Evolutionary conservation across 2,888 invertebrate species (phyloP), one percentile per base, ranked within the genome.

Genomic region (Antheraea yamamai): DNA sequence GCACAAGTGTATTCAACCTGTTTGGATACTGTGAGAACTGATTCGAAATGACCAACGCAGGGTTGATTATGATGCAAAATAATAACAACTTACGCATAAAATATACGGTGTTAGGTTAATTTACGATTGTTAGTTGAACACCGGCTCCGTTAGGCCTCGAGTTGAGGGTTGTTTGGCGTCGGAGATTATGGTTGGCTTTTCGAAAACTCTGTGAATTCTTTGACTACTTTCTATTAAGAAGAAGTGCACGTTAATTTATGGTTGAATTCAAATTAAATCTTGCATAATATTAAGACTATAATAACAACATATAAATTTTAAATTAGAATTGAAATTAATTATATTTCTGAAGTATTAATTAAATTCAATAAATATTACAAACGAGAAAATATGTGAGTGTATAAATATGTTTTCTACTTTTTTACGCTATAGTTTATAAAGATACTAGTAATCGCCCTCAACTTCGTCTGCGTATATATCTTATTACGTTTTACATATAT

Each of bases 1-100:
- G 89, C 92, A 47, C 47, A 92, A 88, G 89, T 91, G 91, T 86
- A 83, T 80, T 77, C 88, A 85, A 92, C 92, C 91, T 92, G 88
- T 84, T 84, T 81, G 82, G 77, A 74, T 68, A 73, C 75, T 84
- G 86, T 91, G 92, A 84, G 91, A 92, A 92, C 82, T 39, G 70
- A 82, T 85, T 81, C 82, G 81, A 81, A 78, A 74, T 79, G 87
- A 84, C 80, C 83, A 76, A 78, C 84, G 77, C 10, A 8, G 55
- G 55, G 74, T 47, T 70, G 58, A 85, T 91, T 91, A 88, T 91
- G 73, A 90, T 90, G 88, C 87, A 88, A 87, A 91, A 39, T n/a
- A 39, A 70, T 12, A 47, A 7, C 47, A 61, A 66, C 4, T 39
- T 70, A 39, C 6, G 39, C 64, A 39, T 39, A 70, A 89, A 85